Evolutionary conservation across 2,113 vertebrate genomes (phyloP).

Genomic region (Phrynosoma blainvillii): DNA sequence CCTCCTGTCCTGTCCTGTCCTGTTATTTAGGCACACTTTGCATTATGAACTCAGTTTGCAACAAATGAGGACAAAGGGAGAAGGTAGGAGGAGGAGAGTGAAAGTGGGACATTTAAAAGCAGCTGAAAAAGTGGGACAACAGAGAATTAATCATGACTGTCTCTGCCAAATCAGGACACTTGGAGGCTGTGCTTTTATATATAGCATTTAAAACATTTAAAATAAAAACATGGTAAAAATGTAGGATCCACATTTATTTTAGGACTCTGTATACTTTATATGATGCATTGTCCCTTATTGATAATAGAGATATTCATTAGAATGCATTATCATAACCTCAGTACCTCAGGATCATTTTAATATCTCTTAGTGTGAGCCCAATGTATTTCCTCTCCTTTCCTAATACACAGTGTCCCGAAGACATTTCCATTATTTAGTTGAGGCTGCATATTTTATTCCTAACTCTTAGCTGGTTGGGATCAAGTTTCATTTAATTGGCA

Average conservation of each 20-base stretch:
- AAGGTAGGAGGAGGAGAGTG: too few species aligned
- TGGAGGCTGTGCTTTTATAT: background rate
- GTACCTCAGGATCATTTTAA: conserved; percentile 69
- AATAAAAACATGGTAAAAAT: background rate
- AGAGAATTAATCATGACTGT: too few species aligned
- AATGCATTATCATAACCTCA: conserved; percentile 73
- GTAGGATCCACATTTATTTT: conserved; percentile 70
- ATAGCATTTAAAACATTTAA: background rate
- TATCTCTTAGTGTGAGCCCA: conserved; percentile 63
- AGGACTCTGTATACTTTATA: conserved; percentile 74
- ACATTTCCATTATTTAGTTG: conserved; percentile 69
- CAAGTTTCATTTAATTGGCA: conserved; percentile 51
- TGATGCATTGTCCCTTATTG: conserved; percentile 70
- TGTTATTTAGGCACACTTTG: too few species aligned
- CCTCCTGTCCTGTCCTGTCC: too few species aligned
- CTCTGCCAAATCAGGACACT: too few species aligned
- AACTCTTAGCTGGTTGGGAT: conserved; percentile 33
- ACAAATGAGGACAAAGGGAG: too few species aligned
- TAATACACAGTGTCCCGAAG: conserved; percentile 36
- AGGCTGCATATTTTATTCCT: conserved; percentile 54
- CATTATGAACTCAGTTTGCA: too few species aligned
- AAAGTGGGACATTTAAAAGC: too few species aligned
- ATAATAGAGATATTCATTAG: conserved; percentile 74
- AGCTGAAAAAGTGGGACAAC: too few species aligned
- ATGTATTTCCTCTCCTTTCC: conserved; percentile 40